A percentile compares a stretch with the other conserved stretches of the same genome.
Conservation (phyloP, 2,888 invertebrate genomes). For the Bombylius discolor region DNA sequence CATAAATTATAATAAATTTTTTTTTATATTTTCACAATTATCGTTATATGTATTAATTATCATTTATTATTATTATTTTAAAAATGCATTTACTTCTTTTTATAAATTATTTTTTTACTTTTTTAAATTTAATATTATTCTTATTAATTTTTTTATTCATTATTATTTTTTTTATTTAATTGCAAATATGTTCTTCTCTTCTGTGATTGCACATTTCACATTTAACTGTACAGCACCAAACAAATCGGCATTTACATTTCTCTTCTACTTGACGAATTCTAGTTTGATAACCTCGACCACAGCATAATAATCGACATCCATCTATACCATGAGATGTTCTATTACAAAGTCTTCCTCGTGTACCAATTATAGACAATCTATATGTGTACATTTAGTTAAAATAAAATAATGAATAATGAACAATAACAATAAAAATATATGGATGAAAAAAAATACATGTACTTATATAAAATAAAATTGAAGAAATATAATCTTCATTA, state of each 20-base stretch:
- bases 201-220: conserved; percentile 71
- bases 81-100: too few relatives aligned
- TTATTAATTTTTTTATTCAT: not conserved
- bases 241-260: conserved; percentile 79
- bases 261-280: conserved; percentile 68
- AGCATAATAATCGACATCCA: conserved; percentile 75
- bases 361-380: conserved; percentile 70
- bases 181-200: conserved; percentile 75
- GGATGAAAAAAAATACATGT: too few relatives aligned
- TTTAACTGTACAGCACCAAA: conserved; percentile 82
- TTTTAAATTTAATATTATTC: not conserved
- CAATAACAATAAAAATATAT: not conserved
- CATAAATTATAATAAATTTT: too few relatives aligned
- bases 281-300: conserved; percentile 79
- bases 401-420: not conserved
- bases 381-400: conserved; percentile 16
- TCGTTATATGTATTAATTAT: too few relatives aligned
- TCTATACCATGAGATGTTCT: conserved; percentile 73
- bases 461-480: too few relatives aligned
- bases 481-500: too few relatives aligned
- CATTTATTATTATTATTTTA: too few relatives aligned
- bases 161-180: conserved; percentile 39
- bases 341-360: conserved; percentile 70
- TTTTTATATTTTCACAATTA: too few relatives aligned
- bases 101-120: too few relatives aligned